Percentiles rank a stretch among this genome's conserved stretches.
phyloP scores from a whole-genome alignment of 2,113 vertebrate genomes.

The Anser cygnoides region DNA sequence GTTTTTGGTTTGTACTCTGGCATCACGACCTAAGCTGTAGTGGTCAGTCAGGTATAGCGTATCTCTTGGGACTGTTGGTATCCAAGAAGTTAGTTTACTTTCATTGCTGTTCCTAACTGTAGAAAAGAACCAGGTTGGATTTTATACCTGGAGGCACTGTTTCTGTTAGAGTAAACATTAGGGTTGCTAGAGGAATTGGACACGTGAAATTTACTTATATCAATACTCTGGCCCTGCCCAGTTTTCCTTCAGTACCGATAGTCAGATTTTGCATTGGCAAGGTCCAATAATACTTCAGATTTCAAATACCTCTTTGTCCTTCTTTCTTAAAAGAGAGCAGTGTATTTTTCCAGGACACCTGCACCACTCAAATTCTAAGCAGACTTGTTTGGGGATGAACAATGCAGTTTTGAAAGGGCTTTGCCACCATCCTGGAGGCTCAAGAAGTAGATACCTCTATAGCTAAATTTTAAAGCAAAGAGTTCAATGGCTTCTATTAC shows the following conservation, averaged over 20 bases:
- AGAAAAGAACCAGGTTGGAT: not conserved
- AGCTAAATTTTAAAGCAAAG: not conserved
- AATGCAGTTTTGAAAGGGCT: not conserved
- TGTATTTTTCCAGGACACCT: not conserved
- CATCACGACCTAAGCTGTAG: not conserved
- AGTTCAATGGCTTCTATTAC: not conserved
- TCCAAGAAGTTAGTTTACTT: not conserved
- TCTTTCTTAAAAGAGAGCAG: not conserved
- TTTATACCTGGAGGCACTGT: not conserved
- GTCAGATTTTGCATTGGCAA: not conserved
- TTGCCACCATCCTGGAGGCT: not conserved
- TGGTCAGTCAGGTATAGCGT: not conserved
- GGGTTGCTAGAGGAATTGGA: not conserved
- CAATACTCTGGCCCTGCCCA: not conserved
- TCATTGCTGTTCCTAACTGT: not conserved
- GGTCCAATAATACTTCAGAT: not conserved
- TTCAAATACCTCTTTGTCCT: not conserved
- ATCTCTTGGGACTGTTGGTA: not conserved
- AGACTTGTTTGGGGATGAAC: rapidly evolving
- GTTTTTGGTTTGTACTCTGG: not conserved
- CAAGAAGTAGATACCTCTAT: not conserved
- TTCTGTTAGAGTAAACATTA: not conserved
- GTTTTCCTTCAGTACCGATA: not conserved
- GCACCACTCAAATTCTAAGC: not conserved
- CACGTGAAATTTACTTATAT: not conserved